Conservation (phyloP, 2,113 vertebrate species). For the Aspidoscelis tigris region DNA sequence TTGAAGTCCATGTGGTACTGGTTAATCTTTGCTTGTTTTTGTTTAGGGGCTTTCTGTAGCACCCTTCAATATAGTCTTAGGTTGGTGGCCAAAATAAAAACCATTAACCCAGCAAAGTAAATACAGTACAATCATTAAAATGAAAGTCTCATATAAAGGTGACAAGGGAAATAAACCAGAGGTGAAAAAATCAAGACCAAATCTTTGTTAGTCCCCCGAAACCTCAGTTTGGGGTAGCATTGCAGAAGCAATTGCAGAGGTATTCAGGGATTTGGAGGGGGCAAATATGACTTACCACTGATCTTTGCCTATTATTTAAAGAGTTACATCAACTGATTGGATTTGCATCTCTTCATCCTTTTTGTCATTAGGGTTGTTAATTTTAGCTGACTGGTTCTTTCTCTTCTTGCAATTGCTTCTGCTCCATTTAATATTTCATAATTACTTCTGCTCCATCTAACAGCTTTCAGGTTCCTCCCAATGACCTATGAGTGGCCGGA, state of each 20-base stretch:
- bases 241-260: neutral
- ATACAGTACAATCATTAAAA: too few relatives aligned
- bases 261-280: neutral
- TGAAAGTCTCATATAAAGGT: too few relatives aligned
- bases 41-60: too few relatives aligned
- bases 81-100: too few relatives aligned
- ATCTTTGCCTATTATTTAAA: neutral
- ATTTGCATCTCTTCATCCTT: slow-evolving; percentile 32
- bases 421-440: slow-evolving; percentile 40
- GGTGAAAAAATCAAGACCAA: too few relatives aligned
- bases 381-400: neutral
- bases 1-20: too few relatives aligned
- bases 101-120: too few relatives aligned
- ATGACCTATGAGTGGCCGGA: neutral
- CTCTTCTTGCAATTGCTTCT: slow-evolving; percentile 47
- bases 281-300: neutral
- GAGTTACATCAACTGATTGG: slow-evolving; percentile 35
- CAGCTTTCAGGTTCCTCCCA: neutral
- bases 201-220: too few relatives aligned
- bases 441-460: neutral
- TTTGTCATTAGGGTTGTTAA: neutral
- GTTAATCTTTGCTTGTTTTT: too few relatives aligned
- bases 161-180: too few relatives aligned
- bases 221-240: too few relatives aligned
- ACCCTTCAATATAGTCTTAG: too few relatives aligned